Percentiles rank a stretch among this genome's conserved stretches.
phyloP scores from a whole-genome alignment of 2,113 vertebrate genomes.

The Cyphomyrus discorhynchus region DNA sequence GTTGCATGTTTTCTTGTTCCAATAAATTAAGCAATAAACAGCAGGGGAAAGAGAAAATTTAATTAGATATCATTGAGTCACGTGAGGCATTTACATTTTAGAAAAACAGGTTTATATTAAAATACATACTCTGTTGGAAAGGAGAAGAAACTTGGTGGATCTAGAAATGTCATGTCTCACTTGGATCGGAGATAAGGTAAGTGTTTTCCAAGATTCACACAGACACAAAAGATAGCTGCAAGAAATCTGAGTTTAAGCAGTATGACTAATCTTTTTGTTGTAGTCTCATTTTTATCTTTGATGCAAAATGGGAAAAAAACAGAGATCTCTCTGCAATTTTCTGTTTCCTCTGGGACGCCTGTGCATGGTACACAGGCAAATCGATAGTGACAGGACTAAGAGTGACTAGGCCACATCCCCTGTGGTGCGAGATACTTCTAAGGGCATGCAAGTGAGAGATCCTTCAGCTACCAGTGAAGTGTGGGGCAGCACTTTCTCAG shows the following conservation, averaged over 20 bases:
- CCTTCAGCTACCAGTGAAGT: neutral
- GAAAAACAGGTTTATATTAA: neutral
- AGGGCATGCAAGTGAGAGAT: neutral
- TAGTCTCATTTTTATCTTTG: neutral
- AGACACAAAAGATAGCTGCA: neutral
- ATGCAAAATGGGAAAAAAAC: neutral
- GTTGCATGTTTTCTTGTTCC: neutral
- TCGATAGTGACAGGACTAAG: neutral
- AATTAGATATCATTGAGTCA: neutral
- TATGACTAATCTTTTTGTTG: neutral
- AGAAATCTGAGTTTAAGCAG: neutral
- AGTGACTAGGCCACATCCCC: neutral
- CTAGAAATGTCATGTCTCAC: neutral
- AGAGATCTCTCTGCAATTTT: neutral
- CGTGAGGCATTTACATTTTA: neutral
- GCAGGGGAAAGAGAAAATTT: slow-evolving; percentile 1
- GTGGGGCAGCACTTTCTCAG: neutral
- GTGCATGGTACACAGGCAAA: neutral
- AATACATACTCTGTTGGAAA: neutral
- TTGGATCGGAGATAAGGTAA: neutral
- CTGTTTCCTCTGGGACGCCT: neutral
- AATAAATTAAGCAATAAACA: neutral
- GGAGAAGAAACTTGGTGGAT: neutral
- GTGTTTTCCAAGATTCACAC: neutral
- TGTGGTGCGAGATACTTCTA: neutral